Evolutionary conservation across 2,797 vertebrate genomes (phyloP).

Genomic region (Nasua narica): DNA sequence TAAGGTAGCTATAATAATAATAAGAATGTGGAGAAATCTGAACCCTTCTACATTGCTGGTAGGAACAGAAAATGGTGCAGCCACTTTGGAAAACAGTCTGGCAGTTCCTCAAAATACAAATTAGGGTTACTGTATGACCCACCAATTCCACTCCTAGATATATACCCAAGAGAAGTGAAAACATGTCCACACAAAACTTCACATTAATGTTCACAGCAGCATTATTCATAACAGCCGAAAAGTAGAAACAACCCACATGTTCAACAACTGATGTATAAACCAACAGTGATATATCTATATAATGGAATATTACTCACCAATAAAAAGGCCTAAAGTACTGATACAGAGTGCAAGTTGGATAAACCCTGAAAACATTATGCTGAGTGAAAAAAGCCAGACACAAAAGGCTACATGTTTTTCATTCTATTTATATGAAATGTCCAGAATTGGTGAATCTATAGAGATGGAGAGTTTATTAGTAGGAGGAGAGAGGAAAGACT

Average conservation of each 20-base stretch:
- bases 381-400: not conserved
- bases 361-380: not conserved
- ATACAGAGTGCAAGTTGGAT: not conserved
- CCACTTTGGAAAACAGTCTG: not conserved
- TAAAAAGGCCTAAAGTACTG: not conserved
- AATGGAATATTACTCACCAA: not conserved
- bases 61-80: not conserved
- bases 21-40: not conserved
- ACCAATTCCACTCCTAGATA: not conserved
- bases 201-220: not conserved
- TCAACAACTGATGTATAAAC: not conserved
- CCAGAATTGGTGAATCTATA: not conserved
- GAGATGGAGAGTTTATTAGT: not conserved
- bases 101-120: not conserved
- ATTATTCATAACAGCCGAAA: not conserved
- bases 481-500: not conserved
- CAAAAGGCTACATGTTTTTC: not conserved
- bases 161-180: not conserved
- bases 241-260: too few species aligned
- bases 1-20: not conserved
- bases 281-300: not conserved
- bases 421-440: not conserved
- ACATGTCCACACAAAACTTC: not conserved
- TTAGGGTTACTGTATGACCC: not conserved
- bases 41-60: not conserved